These are phyloP conservation scores for Therioaphis trifolii DNA, from an alignment of 2,888 invertebrate species.

Conservation along the genomic window DNA sequence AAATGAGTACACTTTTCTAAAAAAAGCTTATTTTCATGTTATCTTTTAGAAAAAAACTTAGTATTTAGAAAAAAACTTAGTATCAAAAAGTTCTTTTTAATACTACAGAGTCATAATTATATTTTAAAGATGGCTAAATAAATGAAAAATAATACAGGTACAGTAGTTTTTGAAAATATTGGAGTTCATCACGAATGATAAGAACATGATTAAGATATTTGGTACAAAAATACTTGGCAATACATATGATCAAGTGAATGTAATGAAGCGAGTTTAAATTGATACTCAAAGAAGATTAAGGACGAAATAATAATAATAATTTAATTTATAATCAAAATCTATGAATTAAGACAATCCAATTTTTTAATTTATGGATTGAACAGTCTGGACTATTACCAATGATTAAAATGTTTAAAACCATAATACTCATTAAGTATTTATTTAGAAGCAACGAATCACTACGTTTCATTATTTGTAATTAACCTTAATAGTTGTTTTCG, in stretches of 20 bases:
- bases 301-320: too few relatives aligned
- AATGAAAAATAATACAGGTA: not conserved
- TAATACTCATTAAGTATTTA: not conserved
- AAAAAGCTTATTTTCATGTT: too few relatives aligned
- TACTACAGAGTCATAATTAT: not conserved
- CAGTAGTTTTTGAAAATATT: not conserved
- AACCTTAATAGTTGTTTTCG: not conserved
- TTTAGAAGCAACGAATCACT: not conserved
- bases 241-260: not conserved
- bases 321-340: slow-evolving; percentile 13
- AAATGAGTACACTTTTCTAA: too few relatives aligned
- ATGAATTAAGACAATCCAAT: not conserved
- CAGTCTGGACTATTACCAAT: not conserved
- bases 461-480: not conserved
- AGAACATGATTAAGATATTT: slow-evolving; percentile 1
- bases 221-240: not conserved
- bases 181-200: not conserved
- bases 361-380: too few relatives aligned
- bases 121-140: too few relatives aligned
- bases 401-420: not conserved
- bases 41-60: too few relatives aligned
- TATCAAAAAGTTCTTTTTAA: not conserved
- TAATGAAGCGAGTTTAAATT: not conserved
- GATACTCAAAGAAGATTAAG: not conserved
- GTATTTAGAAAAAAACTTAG: too few relatives aligned